phyloP scores from a whole-genome alignment of 2,888 invertebrate genomes.

The Sinodicranocentrus sp. region DNA sequence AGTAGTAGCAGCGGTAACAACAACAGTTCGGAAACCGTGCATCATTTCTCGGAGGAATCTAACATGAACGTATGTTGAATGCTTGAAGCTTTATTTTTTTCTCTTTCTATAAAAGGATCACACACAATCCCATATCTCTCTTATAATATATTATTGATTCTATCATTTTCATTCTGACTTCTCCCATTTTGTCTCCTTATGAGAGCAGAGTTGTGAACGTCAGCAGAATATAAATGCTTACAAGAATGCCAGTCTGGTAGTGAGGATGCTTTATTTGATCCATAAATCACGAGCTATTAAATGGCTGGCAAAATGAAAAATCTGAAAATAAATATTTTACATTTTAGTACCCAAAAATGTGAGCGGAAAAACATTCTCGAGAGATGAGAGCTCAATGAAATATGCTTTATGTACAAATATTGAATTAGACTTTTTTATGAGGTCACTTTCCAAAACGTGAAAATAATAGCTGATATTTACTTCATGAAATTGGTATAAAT shows the following conservation, averaged over 20 bases:
- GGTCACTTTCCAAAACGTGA: constrained; percentile 25
- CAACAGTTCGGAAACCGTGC: constrained; percentile 61
- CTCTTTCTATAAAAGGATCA: too few species aligned
- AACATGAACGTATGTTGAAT: constrained; percentile 62
- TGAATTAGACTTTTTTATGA: neutral
- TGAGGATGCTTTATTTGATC: neutral
- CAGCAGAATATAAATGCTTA: neutral
- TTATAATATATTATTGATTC: constrained; percentile 6
- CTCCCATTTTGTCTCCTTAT: neutral
- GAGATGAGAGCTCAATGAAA: too few species aligned
- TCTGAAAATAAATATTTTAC: constrained; percentile 43
- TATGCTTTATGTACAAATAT: too few species aligned
- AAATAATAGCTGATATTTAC: neutral
- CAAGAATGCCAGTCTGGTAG: neutral
- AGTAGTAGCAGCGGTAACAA: constrained; percentile 42
- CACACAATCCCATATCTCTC: neutral
- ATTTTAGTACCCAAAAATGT: constrained; percentile 13
- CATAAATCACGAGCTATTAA: constrained; percentile 39
- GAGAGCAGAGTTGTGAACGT: neutral
- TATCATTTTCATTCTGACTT: neutral
- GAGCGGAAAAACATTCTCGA: too few species aligned
- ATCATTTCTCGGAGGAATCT: constrained; percentile 60
- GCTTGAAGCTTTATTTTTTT: neutral
- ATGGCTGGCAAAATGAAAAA: constrained; percentile 33
- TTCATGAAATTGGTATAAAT: neutral